These are phyloP conservation scores for Carduelis carduelis DNA, from an alignment of 2,797 vertebrate genomes.

Conservation along the genomic window DNA sequence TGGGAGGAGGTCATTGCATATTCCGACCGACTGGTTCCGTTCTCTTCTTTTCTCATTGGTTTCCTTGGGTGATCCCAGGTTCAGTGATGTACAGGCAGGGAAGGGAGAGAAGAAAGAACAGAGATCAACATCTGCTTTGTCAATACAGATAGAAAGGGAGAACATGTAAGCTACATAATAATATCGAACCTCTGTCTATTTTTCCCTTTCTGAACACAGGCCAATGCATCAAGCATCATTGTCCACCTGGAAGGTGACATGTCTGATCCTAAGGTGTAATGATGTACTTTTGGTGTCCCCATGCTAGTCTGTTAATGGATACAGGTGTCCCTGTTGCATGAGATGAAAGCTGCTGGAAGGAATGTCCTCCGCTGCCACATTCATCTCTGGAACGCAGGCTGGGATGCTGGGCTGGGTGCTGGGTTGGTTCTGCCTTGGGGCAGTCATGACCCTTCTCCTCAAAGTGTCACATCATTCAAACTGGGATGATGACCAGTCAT, in stretches of 20 bases:
- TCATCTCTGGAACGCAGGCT: neutral
- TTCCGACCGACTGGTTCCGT: slow-evolving; percentile 87
- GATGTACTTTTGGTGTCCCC: neutral
- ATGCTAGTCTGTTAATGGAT: neutral
- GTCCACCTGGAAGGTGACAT: neutral
- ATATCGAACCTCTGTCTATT: neutral
- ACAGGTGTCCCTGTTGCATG: neutral
- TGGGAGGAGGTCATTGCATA: slow-evolving; percentile 93
- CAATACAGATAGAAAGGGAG: neutral
- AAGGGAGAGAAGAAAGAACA: slow-evolving; percentile 47
- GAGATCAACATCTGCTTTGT: slow-evolving; percentile 30
- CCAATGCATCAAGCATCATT: neutral
- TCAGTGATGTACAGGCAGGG: neutral
- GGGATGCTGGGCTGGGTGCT: neutral
- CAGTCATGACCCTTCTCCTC: neutral
- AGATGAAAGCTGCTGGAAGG: neutral
- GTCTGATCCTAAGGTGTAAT: neutral
- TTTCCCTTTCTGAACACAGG: neutral
- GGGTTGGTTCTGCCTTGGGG: neutral
- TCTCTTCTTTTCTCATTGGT: slow-evolving; percentile 94
- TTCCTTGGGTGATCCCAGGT: slow-evolving; percentile 80
- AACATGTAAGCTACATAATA: neutral
- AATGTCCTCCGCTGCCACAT: neutral
- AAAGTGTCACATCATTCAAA: neutral
- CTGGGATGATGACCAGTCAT: accelerated